Conservation (phyloP, 1,140 invertebrate species). For the Brachystomella parvula region DNA sequence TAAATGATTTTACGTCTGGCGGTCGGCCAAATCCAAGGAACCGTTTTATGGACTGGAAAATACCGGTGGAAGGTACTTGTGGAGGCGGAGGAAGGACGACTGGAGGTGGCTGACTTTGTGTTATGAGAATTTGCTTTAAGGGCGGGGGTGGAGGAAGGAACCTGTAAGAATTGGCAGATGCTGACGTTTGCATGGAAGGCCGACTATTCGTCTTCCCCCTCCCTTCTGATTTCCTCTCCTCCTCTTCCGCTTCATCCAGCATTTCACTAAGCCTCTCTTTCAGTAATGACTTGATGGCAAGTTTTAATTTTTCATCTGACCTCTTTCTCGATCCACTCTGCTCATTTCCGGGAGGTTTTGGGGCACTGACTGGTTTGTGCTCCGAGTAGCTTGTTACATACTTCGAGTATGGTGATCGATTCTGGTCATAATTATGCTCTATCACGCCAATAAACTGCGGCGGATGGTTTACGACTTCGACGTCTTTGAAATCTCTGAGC, state of each 20-base stretch:
- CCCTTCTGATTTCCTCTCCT: neutral
- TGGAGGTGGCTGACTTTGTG: neutral
- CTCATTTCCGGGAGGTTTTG: neutral
- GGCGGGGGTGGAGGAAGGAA: neutral
- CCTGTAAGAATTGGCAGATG: neutral
- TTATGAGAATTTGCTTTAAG: neutral
- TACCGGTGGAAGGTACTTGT: neutral
- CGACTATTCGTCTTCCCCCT: neutral
- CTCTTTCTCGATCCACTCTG: neutral
- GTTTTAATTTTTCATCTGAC: slow-evolving; percentile 14
- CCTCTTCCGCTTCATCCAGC: neutral
- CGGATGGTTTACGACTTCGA: neutral
- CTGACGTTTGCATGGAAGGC: neutral
- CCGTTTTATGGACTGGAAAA: neutral
- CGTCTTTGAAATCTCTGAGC: neutral
- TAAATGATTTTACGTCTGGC: neutral
- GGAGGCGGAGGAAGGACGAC: neutral
- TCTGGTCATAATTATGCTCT: neutral
- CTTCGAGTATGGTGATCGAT: too few relatives aligned
- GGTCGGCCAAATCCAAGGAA: neutral
- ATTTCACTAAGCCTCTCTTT: slow-evolving; percentile 28
- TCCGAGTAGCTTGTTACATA: slow-evolving; percentile 20
- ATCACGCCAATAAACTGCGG: neutral
- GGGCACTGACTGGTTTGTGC: slow-evolving; percentile 14
- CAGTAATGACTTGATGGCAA: slow-evolving; percentile 20